A percentile compares a stretch with the other conserved stretches of the same genome.
These are phyloP conservation scores for Raja brachyura DNA, from an alignment of 2,113 vertebrate genomes.

Conservation along the genomic window DNA sequence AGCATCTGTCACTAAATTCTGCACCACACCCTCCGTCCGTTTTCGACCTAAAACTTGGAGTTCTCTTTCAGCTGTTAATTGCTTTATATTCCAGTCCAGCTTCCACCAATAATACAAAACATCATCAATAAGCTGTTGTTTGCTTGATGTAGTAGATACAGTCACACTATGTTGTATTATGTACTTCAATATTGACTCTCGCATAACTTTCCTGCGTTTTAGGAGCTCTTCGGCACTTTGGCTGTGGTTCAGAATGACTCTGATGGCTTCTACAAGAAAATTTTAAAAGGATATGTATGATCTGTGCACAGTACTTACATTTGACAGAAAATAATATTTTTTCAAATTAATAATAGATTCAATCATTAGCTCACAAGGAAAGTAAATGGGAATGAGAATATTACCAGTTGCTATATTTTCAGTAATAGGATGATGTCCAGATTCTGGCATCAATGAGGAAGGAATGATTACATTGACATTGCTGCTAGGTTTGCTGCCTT, in stretches of 20 bases:
- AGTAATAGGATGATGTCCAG: not conserved
- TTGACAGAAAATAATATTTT: not conserved
- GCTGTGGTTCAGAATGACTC: constrained; percentile 70
- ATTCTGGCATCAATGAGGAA: too few species aligned
- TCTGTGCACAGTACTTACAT: not conserved
- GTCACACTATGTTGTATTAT: constrained; percentile 62
- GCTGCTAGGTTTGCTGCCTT: too few species aligned
- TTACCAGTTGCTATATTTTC: not conserved
- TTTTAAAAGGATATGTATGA: not conserved
- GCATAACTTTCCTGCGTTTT: constrained; percentile 74
- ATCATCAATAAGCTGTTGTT: constrained; percentile 69
- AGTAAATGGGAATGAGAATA: not conserved
- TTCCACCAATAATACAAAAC: constrained; percentile 68
- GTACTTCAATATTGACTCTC: constrained; percentile 84
- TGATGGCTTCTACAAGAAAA: constrained; percentile 66
- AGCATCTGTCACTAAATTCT: too few species aligned
- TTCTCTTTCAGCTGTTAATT: too few species aligned
- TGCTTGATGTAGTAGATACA: constrained; percentile 70
- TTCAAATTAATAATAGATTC: too few species aligned
- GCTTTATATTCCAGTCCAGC: not conserved
- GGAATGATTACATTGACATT: too few species aligned
- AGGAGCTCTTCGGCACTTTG: constrained; percentile 77
- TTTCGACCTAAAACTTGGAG: not conserved
- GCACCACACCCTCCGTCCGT: not conserved
- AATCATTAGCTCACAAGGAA: not conserved